Evolutionary conservation across 2,113 vertebrate genomes (phyloP).

Genomic region (Cephalopterus ornatus): DNA sequence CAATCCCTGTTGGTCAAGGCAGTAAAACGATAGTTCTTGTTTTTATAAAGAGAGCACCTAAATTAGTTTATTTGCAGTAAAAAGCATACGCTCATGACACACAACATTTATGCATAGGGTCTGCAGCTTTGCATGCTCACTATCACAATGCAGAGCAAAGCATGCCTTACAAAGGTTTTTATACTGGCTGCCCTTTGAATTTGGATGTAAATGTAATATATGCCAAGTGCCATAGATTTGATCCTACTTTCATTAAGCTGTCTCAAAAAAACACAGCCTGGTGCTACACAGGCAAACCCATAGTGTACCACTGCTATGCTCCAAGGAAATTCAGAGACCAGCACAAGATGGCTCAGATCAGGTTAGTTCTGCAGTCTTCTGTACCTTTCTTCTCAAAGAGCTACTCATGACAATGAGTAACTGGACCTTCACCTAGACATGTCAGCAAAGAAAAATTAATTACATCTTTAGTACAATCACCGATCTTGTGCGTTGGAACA

Average conservation of each 20-base stretch:
- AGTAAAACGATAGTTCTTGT: background rate
- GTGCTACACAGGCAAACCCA: background rate
- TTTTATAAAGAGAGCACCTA: background rate
- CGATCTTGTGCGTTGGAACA: background rate
- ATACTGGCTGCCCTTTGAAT: background rate
- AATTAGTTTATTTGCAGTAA: background rate
- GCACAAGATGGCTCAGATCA: background rate
- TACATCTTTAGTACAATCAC: background rate
- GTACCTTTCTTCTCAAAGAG: background rate
- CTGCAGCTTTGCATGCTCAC: background rate
- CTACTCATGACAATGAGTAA: background rate
- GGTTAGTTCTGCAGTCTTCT: background rate
- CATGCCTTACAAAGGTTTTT: background rate
- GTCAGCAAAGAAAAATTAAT: background rate
- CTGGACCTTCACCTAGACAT: background rate
- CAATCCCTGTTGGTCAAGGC: background rate
- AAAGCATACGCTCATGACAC: background rate
- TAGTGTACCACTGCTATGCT: background rate
- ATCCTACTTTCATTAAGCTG: background rate
- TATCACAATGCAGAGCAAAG: background rate
- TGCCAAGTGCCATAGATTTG: background rate
- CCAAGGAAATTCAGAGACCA: background rate
- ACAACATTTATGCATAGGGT: background rate
- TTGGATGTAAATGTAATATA: background rate
- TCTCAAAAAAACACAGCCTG: background rate